phyloP scores from a whole-genome alignment of 2,113 vertebrate genomes.

The Nesoenas mayeri region DNA sequence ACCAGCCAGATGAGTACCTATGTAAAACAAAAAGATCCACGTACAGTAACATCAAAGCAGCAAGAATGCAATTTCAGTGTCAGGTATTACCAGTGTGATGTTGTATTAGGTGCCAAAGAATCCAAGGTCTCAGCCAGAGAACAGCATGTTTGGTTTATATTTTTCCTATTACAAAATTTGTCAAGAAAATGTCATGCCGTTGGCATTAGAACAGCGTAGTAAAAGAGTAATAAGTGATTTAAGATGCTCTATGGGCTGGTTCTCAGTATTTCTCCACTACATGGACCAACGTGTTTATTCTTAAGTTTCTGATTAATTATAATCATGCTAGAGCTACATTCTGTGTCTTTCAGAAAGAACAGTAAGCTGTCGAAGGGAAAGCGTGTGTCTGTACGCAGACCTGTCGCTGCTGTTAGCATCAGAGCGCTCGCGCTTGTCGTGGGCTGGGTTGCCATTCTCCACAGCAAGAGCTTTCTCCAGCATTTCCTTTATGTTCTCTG shows the following conservation, averaged over 20 bases:
- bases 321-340: background rate
- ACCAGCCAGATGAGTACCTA: background rate
- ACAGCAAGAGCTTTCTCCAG: background rate
- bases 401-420: background rate
- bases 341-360: background rate
- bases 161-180: conserved; percentile 12
- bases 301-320: background rate
- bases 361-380: background rate
- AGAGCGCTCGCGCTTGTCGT: background rate
- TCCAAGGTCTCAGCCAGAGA: conserved; percentile 51
- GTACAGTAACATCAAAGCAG: conserved; percentile 33
- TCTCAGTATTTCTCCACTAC: background rate
- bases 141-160: conserved; percentile 36
- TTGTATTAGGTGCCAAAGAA: conserved; percentile 59
- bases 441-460: background rate
- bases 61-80: conserved; percentile 42
- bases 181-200: background rate
- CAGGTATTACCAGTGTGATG: conserved; percentile 38
- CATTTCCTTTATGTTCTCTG: background rate
- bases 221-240: conserved; percentile 4
- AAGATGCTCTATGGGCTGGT: background rate
- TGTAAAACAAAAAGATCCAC: conserved; percentile 12
- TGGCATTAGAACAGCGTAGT: background rate
- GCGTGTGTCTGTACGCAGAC: rapidly evolving
- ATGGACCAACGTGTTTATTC: background rate